Evolutionary conservation across 2,113 vertebrate genomes (phyloP).

Genomic region (Notechis scutatus): DNA sequence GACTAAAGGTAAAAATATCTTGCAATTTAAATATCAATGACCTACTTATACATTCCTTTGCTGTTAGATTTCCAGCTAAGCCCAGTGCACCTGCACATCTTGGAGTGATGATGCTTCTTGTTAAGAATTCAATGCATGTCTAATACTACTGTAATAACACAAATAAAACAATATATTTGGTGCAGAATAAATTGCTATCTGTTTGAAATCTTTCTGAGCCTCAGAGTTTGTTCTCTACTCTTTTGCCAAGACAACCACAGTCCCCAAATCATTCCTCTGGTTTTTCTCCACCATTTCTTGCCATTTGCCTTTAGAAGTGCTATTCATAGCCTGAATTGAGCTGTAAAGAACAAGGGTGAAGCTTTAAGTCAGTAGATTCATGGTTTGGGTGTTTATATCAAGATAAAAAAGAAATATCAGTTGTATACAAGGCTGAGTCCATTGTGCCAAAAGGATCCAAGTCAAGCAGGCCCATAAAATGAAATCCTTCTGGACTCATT

Average conservation of each 20-base stretch:
- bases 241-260: not conserved
- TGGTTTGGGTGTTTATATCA: slow-evolving; percentile 70
- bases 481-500: slow-evolving; percentile 78
- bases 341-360: slow-evolving; percentile 72
- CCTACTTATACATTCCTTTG: not conserved
- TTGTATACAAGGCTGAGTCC: slow-evolving; percentile 76
- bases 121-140: not conserved
- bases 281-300: slow-evolving; percentile 38
- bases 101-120: not conserved
- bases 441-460: slow-evolving; percentile 73
- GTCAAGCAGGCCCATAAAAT: slow-evolving; percentile 77
- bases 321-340: slow-evolving; percentile 60
- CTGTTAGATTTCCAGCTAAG: not conserved
- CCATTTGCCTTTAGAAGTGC: slow-evolving; percentile 45
- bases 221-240: not conserved
- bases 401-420: slow-evolving; percentile 78
- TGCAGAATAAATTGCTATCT: not conserved
- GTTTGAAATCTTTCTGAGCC: not conserved
- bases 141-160: not conserved
- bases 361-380: slow-evolving; percentile 72
- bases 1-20: not conserved
- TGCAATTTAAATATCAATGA: not conserved
- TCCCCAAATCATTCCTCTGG: slow-evolving; percentile 5
- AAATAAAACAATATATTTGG: not conserved
- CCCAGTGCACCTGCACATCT: not conserved